Base-by-base conservation (phyloP, 2,888 invertebrate genomes). In the Perizoma affinitatum region DNA sequence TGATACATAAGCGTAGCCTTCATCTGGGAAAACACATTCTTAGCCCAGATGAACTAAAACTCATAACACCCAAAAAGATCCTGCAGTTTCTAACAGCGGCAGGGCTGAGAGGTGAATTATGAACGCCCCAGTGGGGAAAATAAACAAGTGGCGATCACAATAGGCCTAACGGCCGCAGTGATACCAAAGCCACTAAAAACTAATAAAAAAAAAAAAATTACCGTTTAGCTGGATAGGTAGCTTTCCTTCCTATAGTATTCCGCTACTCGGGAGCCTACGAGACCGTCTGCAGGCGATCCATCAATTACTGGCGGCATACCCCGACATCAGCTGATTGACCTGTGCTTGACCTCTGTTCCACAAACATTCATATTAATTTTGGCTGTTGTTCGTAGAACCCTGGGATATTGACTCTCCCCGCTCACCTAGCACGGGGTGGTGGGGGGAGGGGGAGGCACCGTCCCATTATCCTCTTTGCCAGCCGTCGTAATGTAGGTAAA, bases 331-430 rank as follows among this genome's bases (percentile, higher is more conserved):
- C 38, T 47, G 51, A 62, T 58, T 41, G 54, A 58, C 54, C 62
- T 54, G n/a, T 47, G 34, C 9, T 58, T 58, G 58, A 55, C 62
- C 58, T 51, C 56, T 33, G 41, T 49, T 56, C 46, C 33, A 50
- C 50, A 45, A 62, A 51, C 52, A 62, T 58, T 51, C 44, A 57
- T 61, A 57, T 44, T 54, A 50, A 58, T 62, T 62, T 58, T 47
- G 45, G 45, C 55, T 49, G 53, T 40, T 51, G 42, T 54, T 38
- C 49, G 44, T 44, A 55, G 42, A 10, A 10, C 11, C 44, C 33
- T 22, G 36, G 11, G 22, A 36, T 38, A 49, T 45, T 11, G 33
- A 45, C 53, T 8, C 35, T 45, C 42, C 35, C 38, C 36, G 5
- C 22, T 45, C 33, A 8, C 5, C n/a, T 5, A 9, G n/a, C 45